Conservation (phyloP, 1,140 invertebrate genomes). For the Ceratina calcarata region DNA sequence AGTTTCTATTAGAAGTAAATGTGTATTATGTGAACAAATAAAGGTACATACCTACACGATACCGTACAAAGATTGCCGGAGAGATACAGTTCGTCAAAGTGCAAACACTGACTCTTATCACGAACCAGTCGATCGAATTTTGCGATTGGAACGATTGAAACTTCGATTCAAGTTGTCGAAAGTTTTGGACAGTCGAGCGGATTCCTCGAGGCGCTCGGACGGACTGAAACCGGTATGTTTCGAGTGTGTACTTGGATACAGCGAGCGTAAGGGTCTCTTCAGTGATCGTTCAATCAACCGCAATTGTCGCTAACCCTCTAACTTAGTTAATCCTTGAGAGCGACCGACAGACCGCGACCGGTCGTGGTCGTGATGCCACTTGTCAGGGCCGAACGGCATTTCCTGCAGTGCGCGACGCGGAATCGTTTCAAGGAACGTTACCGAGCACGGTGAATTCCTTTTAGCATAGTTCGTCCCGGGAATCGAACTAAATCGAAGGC, state of each 20-base stretch:
- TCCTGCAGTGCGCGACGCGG: conserved; percentile 24
- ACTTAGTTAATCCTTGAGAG: conserved; percentile 52
- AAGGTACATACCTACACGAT: no score
- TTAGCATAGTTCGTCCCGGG: no score
- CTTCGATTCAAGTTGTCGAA: not conserved
- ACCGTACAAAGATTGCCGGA: not conserved
- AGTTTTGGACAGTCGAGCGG: not conserved
- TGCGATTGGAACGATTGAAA: not conserved
- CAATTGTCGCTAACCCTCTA: conserved; percentile 57
- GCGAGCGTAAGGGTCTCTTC: conserved; percentile 13
- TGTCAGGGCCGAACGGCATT: not conserved
- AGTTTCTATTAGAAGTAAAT: no score
- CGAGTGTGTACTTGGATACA: not conserved
- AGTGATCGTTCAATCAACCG: conserved; percentile 33
- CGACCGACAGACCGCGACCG: not conserved
- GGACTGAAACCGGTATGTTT: conserved; percentile 36
- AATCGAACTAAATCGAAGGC: not conserved
- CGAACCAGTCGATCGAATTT: not conserved
- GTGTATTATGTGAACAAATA: no score
- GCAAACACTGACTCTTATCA: not conserved
- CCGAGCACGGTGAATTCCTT: not conserved
- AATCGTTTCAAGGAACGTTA: conserved; percentile 30
- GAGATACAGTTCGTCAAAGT: not conserved
- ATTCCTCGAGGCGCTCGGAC: not conserved
- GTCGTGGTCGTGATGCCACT: conserved; percentile 25